Base-by-base conservation (phyloP, 2,113 vertebrate species). In the Nothoprocta pentlandii region DNA sequence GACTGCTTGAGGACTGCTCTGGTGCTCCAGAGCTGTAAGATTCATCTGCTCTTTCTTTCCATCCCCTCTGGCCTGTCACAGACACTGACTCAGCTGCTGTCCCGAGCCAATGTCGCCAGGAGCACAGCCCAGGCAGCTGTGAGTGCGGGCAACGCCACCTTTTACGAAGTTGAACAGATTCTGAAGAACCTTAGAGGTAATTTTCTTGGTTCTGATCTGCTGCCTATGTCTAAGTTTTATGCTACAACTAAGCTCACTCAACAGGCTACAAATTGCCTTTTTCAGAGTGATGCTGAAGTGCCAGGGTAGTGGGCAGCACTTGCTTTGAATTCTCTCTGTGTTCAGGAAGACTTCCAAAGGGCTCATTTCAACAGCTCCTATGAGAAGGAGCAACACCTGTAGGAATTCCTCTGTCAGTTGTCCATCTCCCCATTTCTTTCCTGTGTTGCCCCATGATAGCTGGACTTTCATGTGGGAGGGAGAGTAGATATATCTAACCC, bases 111-210 rank as follows among this genome's bases (percentile, higher is more conserved):
- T 56, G 93, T 95, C 0, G 98, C 99, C 79, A 98, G 98, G 80
- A 97, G 87, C 34, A 89, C 96, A 77, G 98, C 98, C 0, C 97
- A 98, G n/a, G 97, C 92, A 56, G 98, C 99, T 1, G 36, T 99
- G 63, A 96, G 82, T 0, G 94, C 97, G 86, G 98, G 99, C 96
- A 98, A 97, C 12, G 77, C 89, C 91, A 99, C 98, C 77, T 98
- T 98, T 71, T 96, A 98, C 0, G 97, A 98, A 77, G 97, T 99
- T 87, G 98, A 99, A 12, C 96, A 96, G 54, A 98, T 98, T 69
- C 96, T 99, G n/a, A 97, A 97, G 66, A 98, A 96, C 39, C 98
- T 99, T 53, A 97, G 83, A 97, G 99, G 99, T 99, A 92, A 80
- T 44, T 91, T 51, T 49, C 42, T 68, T 3, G 19, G 36, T 80